phyloP scores from a whole-genome alignment of 2,797 vertebrate species.

The Zalophus californianus region DNA sequence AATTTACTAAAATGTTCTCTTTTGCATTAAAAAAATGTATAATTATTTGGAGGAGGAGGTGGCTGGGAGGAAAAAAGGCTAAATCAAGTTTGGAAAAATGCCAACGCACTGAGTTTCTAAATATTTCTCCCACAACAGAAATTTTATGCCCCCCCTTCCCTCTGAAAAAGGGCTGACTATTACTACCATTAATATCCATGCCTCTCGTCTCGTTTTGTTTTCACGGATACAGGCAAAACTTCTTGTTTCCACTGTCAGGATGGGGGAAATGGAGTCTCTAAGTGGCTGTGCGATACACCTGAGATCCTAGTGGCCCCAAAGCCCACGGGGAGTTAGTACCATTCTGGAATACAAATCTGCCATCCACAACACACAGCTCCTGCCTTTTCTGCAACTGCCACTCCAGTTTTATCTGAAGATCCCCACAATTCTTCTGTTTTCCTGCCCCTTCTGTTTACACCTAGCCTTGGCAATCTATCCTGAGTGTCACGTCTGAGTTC shows the following conservation, averaged over 20 bases:
- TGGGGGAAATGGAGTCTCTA: background rate
- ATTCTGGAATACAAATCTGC: background rate
- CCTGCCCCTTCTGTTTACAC: constrained; percentile 10
- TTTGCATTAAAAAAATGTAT: background rate
- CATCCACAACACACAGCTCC: background rate
- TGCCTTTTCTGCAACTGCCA: background rate
- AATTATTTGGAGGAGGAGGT: background rate
- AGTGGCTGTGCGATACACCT: fast-evolving
- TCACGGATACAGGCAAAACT: background rate
- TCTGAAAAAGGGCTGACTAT: background rate
- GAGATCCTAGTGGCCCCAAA: background rate
- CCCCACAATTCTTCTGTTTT: background rate
- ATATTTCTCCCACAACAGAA: background rate
- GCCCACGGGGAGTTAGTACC: background rate
- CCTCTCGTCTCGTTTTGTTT: background rate
- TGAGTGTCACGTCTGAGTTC: background rate
- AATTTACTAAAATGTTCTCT: background rate
- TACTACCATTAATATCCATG: background rate
- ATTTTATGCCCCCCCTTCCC: background rate
- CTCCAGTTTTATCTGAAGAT: constrained; percentile 33
- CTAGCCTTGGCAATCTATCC: background rate
- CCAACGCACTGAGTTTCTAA: background rate
- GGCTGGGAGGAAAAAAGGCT: background rate
- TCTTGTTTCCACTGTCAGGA: background rate
- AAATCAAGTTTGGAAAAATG: constrained; percentile 23